These are phyloP conservation scores for Erethizon dorsatum DNA, from an alignment of 2,797 vertebrate genomes.

Conservation along the genomic window DNA sequence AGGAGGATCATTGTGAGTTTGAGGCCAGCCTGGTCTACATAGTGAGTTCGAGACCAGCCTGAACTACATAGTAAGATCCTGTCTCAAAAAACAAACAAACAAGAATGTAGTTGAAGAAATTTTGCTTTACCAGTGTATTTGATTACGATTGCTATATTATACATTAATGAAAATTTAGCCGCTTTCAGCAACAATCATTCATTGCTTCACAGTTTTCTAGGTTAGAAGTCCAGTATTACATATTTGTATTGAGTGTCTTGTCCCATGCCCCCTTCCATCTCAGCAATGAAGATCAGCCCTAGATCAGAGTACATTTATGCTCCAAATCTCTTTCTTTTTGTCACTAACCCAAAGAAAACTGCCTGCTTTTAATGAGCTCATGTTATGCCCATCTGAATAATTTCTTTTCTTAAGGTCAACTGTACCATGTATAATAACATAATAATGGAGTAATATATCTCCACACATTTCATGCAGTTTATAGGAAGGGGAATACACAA, in stretches of 20 bases:
- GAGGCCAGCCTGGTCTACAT: too few species aligned
- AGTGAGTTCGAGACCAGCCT: too few species aligned
- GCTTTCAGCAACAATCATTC: background rate
- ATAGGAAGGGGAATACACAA: background rate
- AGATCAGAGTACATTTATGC: background rate
- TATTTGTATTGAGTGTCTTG: background rate
- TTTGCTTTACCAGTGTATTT: background rate
- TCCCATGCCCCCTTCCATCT: background rate
- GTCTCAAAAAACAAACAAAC: background rate
- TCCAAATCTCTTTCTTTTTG: background rate
- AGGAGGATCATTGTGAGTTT: background rate
- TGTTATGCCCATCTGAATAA: background rate
- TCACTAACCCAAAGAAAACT: background rate
- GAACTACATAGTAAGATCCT: background rate
- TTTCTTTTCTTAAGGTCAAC: background rate
- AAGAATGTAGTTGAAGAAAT: background rate
- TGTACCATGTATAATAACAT: background rate
- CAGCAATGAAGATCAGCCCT: background rate
- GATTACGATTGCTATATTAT: background rate
- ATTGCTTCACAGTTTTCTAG: background rate
- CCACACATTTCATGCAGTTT: background rate
- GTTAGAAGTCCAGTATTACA: background rate
- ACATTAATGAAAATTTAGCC: background rate
- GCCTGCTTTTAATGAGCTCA: background rate
- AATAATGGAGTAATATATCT: background rate